phyloP scores from a whole-genome alignment of 2,113 vertebrate species.

The Tetrao urogallus region DNA sequence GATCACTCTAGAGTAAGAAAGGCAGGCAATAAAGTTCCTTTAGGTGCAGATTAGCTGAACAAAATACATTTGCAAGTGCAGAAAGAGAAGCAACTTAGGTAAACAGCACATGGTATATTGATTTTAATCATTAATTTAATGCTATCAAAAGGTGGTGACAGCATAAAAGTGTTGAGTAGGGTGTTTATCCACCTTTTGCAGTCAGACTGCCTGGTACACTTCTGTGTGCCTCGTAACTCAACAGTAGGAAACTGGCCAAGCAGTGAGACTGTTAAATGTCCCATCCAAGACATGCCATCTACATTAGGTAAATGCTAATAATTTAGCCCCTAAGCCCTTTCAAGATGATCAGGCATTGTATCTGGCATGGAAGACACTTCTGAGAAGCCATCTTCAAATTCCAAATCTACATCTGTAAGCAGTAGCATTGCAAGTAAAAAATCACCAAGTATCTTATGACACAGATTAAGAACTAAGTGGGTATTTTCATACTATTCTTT shows the following conservation, averaged over 20 bases:
- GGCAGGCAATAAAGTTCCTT: neutral
- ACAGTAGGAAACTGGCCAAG: neutral
- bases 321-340: neutral
- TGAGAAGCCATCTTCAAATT: neutral
- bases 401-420: neutral
- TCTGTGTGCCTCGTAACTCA: neutral
- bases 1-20: neutral
- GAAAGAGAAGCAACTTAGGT: neutral
- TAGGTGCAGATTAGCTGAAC: neutral
- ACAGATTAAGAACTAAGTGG: neutral
- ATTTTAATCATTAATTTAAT: conserved; percentile 20
- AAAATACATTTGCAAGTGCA: neutral
- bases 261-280: neutral
- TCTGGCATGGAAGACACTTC: neutral
- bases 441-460: neutral
- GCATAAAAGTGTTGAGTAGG: neutral
- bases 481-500: neutral
- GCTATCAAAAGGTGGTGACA: neutral
- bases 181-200: neutral
- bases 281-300: neutral
- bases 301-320: neutral
- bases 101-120: neutral
- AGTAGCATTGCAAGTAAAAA: neutral
- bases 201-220: neutral
- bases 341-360: neutral